Evolutionary conservation across 2,113 vertebrate genomes (phyloP), one percentile per base, ranked within the genome.

Genomic region (Anolis sagrei): DNA sequence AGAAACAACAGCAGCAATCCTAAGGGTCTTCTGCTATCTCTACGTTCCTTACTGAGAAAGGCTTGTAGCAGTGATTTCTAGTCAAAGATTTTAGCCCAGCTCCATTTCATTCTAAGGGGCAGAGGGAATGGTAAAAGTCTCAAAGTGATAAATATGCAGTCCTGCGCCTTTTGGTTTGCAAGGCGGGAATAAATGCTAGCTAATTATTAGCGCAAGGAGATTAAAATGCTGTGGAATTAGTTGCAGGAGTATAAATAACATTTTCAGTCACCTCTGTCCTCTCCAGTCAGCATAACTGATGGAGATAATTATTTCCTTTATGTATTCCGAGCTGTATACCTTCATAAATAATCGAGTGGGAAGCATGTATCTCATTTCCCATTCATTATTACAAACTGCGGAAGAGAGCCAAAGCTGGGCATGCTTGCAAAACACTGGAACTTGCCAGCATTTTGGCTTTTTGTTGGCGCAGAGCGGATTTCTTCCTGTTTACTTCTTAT

Each of bases 131-230:
- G n/a, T 27, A 69, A 48, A 21, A 27, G 44, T 70, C 54, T 86
- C 58, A 27, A n/a, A 39, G 39, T 66, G 39, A 81, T 64, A 73
- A 64, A 81, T 64, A 36, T 48, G 19, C 61, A 25, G 21, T 86
- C 69, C 58, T 79, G 19, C 14, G 48, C 36, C 54, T 21, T 39
- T 34, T 44, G 49, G n/a, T 51, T 86, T 51, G 29, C 34, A 62
- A 62, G 54, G 13, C 36, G 39, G 29, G 69, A 39, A 64, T 32
- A 49, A 79, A 51, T 18, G 70, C 62, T 29, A 21, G 14, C 6
- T 49, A 44, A 49, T 76, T 84, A 79, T 72, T 76, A 51, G 36
- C 62, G 54, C 64, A 76, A 69, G 79, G 54, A 90, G 66, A 64
- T 82, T 69, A 79, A 74, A 68, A 74, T 88, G 36, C 27, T 77